Base-by-base conservation (phyloP, 2,797 vertebrate species). In the Anguilla marmorata region DNA sequence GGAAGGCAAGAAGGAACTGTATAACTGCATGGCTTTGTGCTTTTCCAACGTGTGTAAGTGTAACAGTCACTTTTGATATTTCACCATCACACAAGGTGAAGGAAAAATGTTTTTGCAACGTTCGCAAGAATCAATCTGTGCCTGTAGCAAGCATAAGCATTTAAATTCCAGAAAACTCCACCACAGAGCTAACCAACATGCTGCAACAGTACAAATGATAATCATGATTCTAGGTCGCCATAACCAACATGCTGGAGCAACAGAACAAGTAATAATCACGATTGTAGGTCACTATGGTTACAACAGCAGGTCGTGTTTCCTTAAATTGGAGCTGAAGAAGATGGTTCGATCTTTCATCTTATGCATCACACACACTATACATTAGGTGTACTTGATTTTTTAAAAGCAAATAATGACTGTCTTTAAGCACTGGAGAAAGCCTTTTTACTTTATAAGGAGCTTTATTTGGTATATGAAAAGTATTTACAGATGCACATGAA, bases 401-500 rank as follows among this genome's bases (percentile, higher is more conserved):
- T 16, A 76, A 76, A 37, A 1, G 24, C 24, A 76, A 76, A 76
- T 24, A 82, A 50, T 24, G 48, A 9, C 1, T 82, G 1, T 24
- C 24, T 8, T 52, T 82, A 7, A 80, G 41, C 19, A 80, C 41
- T 45, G 37, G 41, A 80, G 30, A 45, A 45, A 80, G 14, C 74
- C 19, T 12, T 48, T 82, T 82, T 3, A 11, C 37, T 82, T 85
- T 69, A 56, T 52, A 89, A 86, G 58, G 80, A 84, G 69, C 79
- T 90, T 89, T 89, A 90, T 90, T 90, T 89, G 84, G 88, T 86
- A 79, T 90, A 89, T 90, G 90, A 90, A 91, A 89, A 89, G 84
- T 90, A 91, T 90, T 90, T 92, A 91, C 89, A 91, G 86, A 89
- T 90, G 86, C 89, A 88, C 87, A 88, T 72, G 85, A 79, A 85